Percentiles rank a stretch among this genome's conserved stretches.
These are phyloP conservation scores for Acanthosepion pharaonis DNA, from an alignment of 2,888 invertebrate genomes.

Conservation along the genomic window DNA sequence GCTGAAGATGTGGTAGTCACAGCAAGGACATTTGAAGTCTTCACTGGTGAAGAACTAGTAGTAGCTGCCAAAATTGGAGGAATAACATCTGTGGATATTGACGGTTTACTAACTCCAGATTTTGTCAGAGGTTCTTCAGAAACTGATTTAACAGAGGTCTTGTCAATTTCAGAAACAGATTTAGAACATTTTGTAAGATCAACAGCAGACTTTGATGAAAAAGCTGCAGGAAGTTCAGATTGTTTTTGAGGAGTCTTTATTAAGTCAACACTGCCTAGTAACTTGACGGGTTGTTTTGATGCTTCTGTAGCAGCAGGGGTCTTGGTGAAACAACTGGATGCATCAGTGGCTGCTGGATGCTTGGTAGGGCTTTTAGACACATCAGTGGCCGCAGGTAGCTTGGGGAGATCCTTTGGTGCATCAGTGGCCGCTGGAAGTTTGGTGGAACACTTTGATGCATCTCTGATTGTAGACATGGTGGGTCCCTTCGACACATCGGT, in stretches of 20 bases:
- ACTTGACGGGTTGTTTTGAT: not conserved
- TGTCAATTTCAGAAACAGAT: not conserved
- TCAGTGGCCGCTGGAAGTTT: no score
- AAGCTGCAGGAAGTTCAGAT: not conserved
- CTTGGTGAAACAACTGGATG: not conserved
- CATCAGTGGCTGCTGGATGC: not conserved
- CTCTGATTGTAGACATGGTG: no score
- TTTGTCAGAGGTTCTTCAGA: not conserved
- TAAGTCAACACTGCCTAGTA: not conserved
- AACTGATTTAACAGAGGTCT: not conserved
- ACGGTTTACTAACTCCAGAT: not conserved
- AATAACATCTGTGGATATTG: no score
- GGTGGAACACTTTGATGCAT: no score
- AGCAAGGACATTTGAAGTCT: not conserved
- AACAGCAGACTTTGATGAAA: not conserved
- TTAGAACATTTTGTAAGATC: slow-evolving; percentile 15
- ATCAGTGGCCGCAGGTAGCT: no score
- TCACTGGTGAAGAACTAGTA: not conserved
- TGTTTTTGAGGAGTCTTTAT: not conserved
- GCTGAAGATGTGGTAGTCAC: not conserved
- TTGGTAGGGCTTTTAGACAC: no score
- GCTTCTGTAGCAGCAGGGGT: not conserved
- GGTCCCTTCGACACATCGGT: no score
- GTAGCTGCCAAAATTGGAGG: no score
- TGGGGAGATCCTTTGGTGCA: no score